Evolutionary conservation across 2,888 invertebrate genomes (phyloP), one percentile per base, ranked within the genome.

Genomic region (Criorhina ranunculi): DNA sequence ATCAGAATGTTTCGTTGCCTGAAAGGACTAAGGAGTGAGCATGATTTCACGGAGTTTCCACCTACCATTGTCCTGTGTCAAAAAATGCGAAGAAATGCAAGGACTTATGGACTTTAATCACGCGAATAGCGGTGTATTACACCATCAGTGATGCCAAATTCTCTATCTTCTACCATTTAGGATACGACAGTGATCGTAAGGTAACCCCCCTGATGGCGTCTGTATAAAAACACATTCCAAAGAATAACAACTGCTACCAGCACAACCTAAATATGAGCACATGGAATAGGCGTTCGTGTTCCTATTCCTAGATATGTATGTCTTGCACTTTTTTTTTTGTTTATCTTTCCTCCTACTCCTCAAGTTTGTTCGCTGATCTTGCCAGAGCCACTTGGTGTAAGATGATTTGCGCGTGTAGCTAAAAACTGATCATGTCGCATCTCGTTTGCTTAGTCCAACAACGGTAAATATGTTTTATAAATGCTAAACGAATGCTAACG

Each of bases 381-480:
- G n/a, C n/a, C n/a, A n/a, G n/a, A n/a, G n/a, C n/a, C n/a, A n/a
- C 3, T 35, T n/a, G 15, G 19, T 11, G 12, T 24, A 51, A 51
- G 55, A 42, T 67, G 51, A 76, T 49, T 49, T 59, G 67, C 51
- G 19, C 31, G 19, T 12, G 49, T 24, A 42, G 37, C 24, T 66
- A 17, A 69, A 44, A 69, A 44, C 31, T 55, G 42, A 67, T 67
- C 42, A 55, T 55, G 53, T 67, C 9, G 33, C 15, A 62, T 57
- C 55, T 78, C 42, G 55, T 77, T 82, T 87, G 66, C 66, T 80
- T 82, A 72, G 66, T 82, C 64, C 72, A 69, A 73, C 78, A 87
- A 80, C 86, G 77, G 86, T 87, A 80, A 86, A 87, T 76, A 79
- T 79, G 62, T 76, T 83, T 86, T 76, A 79, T 72, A 82, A 86